A percentile compares a stretch with the other conserved stretches of the same genome.
Conservation (phyloP, 2,888 invertebrate genomes). For the Aphrophora alni region DNA sequence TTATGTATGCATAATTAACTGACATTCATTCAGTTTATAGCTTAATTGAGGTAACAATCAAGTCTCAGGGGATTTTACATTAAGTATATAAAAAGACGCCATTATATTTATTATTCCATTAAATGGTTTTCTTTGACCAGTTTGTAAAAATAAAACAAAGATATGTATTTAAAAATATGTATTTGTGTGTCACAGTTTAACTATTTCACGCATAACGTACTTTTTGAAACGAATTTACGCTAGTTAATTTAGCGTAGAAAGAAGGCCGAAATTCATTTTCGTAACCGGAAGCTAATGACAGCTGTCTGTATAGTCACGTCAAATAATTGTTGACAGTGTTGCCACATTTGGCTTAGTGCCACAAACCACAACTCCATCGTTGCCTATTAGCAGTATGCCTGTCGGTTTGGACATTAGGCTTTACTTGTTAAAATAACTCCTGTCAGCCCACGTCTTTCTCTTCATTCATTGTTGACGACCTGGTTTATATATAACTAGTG, state of each 20-base stretch:
- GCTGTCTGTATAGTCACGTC: slow-evolving; percentile 1
- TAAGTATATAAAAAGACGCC: too few species aligned
- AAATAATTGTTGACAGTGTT: slow-evolving; percentile 9
- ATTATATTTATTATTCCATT: too few species aligned
- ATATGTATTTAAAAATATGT: too few species aligned
- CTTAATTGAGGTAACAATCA: too few species aligned
- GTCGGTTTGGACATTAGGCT: neutral
- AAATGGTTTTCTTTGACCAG: too few species aligned
- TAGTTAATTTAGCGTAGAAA: neutral
- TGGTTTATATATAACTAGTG: neutral
- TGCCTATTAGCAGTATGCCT: slow-evolving; percentile 9
- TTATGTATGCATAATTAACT: too few species aligned
- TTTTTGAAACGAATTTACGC: neutral
- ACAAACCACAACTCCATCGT: neutral
- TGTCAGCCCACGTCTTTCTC: neutral
- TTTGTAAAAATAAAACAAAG: too few species aligned
- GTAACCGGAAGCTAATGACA: slow-evolving; percentile 4
- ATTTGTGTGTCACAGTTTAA: too few species aligned
- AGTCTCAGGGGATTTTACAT: too few species aligned
- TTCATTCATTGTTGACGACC: slow-evolving; percentile 6
- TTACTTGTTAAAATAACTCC: neutral
- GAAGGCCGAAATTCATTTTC: neutral
- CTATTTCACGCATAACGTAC: neutral
- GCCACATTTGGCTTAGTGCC: neutral
- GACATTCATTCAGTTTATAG: too few species aligned